Evolutionary conservation across 2,888 invertebrate genomes (phyloP), one percentile per base, ranked within the genome.

Genomic region (Lutraria lutraria): DNA sequence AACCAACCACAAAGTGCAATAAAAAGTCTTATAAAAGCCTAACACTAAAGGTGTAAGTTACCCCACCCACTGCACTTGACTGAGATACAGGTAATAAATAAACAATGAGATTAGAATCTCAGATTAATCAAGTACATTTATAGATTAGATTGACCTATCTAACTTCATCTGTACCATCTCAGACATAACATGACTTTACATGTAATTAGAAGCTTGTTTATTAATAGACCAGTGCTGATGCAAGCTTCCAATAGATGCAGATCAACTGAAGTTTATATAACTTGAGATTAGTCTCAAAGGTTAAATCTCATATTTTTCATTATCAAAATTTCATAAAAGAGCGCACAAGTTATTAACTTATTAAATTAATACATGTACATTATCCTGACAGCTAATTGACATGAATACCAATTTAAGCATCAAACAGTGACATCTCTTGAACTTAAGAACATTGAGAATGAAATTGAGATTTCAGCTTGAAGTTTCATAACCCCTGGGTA

Each of bases 151-250:
- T 56, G 34, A 76, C 19, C 29, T 19, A 34, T 76, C 29, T 76
- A 13, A 76, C 21, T 19, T 13, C 31, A 34, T 76, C 76, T 76
- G 13, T 15, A 76, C 34, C 34, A 76, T 31, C 76, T 19, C 34
- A 76, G 76, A 76, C 76, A 76, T 76, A 76, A 76, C 76, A 76
- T 76, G 34, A 76, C 31, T 76, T 43, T 43, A 43, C 43, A 43
- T 4, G 43, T 43, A 43, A 43, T 43, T n/a, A 68, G 25, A 68
- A 25, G 12, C 63, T 68, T 68, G 25, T 25, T 68, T n/a, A 25
- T 25, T 25, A 12, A 8, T 68, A 68, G 63, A 68, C 63, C 63
- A 60, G 60, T 19, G 63, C 21, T 13, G 63, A 25, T 25, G 21
- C 25, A 60, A n/a, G 21, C 60, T 43, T 43, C 43, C 2, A 43